These are phyloP conservation scores for Pipra filicauda DNA, from an alignment of 2,113 vertebrate genomes.

Conservation along the genomic window DNA sequence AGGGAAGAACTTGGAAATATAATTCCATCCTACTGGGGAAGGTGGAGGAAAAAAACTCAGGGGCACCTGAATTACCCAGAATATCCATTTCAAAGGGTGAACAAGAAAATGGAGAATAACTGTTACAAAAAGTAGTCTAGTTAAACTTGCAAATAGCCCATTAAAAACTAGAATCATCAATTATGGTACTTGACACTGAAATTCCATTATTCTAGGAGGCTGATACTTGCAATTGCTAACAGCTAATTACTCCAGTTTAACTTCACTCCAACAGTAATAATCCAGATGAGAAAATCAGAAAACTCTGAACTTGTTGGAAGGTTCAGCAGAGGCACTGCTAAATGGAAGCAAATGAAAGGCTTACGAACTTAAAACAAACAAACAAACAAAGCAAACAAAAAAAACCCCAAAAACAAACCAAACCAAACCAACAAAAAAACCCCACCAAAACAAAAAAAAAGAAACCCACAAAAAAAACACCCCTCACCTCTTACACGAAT, in stretches of 20 bases:
- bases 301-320: background rate
- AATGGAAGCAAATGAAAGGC: background rate
- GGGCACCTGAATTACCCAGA: background rate
- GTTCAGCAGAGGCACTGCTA: background rate
- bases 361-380: background rate
- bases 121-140: background rate
- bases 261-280: background rate
- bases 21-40: background rate
- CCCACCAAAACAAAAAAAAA: background rate
- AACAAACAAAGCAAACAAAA: background rate
- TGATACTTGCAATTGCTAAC: background rate
- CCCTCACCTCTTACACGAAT: accelerated
- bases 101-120: background rate
- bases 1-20: background rate
- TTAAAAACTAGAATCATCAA: background rate
- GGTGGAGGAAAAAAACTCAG: background rate
- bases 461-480: too few relatives aligned
- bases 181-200: background rate
- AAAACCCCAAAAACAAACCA: background rate
- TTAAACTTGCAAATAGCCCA: background rate
- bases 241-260: background rate
- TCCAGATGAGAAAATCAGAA: background rate
- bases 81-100: background rate
- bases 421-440: background rate
- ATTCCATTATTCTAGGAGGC: background rate